Conservation (phyloP, 2,797 vertebrate genomes). For the Mareca strepera region DNA sequence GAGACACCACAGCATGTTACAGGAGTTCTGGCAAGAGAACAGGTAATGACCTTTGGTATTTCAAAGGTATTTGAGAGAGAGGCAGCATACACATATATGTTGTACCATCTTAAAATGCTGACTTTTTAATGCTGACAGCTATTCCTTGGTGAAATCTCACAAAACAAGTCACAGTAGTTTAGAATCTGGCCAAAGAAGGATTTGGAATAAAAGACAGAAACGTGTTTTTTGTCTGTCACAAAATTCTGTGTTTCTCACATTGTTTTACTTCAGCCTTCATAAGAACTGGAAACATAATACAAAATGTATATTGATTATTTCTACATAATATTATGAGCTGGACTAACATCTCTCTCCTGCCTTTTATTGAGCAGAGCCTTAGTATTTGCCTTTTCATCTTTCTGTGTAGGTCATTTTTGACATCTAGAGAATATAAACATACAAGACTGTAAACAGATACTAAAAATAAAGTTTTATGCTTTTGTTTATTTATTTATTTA, state of each 20-base stretch:
- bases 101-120: neutral
- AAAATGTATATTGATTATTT: neutral
- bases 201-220: neutral
- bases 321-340: neutral
- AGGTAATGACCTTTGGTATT: slow-evolving; percentile 51
- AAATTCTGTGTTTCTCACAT: neutral
- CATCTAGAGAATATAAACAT: neutral
- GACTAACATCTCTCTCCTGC: neutral
- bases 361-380: neutral
- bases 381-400: neutral
- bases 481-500: neutral
- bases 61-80: neutral
- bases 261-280: neutral
- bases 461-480: neutral
- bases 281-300: neutral
- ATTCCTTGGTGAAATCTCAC: slow-evolving; percentile 8
- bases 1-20: neutral
- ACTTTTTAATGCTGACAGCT: slow-evolving; percentile 36
- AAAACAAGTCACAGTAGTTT: neutral
- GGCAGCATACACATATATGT: neutral
- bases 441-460: neutral
- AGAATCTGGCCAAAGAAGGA: neutral
- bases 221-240: neutral
- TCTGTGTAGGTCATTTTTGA: neutral
- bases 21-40: neutral